These are phyloP conservation scores for Drosophila nr. medialis DNA, from an alignment of 2,888 invertebrate genomes.

Conservation along the genomic window DNA sequence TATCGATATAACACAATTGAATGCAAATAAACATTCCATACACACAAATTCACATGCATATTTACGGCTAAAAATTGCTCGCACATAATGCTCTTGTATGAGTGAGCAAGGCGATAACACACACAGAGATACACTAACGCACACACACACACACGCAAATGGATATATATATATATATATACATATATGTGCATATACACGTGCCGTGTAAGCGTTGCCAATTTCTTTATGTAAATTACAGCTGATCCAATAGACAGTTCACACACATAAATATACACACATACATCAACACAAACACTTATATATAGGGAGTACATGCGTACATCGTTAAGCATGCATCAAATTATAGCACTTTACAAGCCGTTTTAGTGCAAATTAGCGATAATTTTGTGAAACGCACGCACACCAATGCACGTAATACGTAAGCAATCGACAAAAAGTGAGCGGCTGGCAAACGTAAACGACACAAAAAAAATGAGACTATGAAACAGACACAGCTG, in stretches of 20 bases:
- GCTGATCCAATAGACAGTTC: constrained; percentile 51
- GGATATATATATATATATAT: constrained; percentile 21
- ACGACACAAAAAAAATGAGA: constrained; percentile 64
- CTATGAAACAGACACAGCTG: constrained; percentile 75
- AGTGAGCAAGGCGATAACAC: constrained; percentile 49
- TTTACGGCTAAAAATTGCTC: constrained; percentile 20
- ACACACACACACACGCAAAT: constrained; percentile 20
- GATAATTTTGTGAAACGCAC: constrained; percentile 69
- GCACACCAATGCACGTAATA: constrained; percentile 71
- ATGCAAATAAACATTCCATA: constrained; percentile 47
- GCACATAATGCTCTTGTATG: constrained; percentile 1
- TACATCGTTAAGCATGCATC: constrained; percentile 48
- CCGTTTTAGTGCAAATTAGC: constrained; percentile 69
- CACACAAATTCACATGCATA: constrained; percentile 7
- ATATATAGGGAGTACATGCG: neutral
- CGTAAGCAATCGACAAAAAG: constrained; percentile 79
- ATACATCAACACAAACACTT: neutral
- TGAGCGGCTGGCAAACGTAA: constrained; percentile 73
- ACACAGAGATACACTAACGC: constrained; percentile 14
- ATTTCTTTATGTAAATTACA: constrained; percentile 72
- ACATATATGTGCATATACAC: constrained; percentile 48
- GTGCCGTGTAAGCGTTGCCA: constrained; percentile 60
- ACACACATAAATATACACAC: constrained; percentile 1
- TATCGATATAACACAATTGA: constrained; percentile 40
- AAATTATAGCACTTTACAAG: constrained; percentile 64